These are phyloP conservation scores for Acanthosepion pharaonis DNA, from an alignment of 2,888 invertebrate species.

Conservation along the genomic window DNA sequence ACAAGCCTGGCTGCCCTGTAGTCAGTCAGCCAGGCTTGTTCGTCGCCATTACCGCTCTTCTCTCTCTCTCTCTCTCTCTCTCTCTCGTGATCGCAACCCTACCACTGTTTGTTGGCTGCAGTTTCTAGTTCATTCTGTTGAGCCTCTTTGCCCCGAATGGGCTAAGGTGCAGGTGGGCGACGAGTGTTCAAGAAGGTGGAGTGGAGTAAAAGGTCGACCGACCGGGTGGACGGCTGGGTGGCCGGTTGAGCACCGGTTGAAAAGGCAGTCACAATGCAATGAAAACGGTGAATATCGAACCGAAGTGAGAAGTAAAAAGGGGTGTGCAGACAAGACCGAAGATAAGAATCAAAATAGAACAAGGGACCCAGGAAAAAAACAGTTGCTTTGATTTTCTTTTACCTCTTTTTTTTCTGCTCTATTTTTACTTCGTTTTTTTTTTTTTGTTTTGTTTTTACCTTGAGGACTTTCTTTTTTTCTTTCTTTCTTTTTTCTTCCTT, in stretches of 20 bases:
- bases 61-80: not conserved
- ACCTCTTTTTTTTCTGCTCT: too few relatives aligned
- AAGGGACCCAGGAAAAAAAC: not conserved
- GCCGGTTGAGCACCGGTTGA: not conserved
- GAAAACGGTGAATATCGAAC: not conserved
- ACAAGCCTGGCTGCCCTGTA: conserved; percentile 9
- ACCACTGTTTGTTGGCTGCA: not conserved
- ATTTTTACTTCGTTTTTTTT: too few relatives aligned
- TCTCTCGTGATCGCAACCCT: not conserved
- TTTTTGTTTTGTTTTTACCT: too few relatives aligned
- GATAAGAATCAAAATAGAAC: not conserved
- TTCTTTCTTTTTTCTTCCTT: too few relatives aligned
- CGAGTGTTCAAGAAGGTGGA: not conserved
- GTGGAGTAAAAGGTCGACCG: not conserved
- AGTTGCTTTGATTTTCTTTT: not conserved
- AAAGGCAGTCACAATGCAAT: not conserved
- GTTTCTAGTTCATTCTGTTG: not conserved
- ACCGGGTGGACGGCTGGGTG: not conserved
- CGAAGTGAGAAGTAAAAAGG: not conserved
- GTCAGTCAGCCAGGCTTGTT: not conserved
- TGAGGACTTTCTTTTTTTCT: too few relatives aligned
- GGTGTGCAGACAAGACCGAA: not conserved
- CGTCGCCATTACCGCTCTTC: not conserved
- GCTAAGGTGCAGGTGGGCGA: not conserved
- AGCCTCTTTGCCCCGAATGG: not conserved